Base-by-base conservation (phyloP, 2,888 invertebrate species). In the Alloscopus bannaensis region DNA sequence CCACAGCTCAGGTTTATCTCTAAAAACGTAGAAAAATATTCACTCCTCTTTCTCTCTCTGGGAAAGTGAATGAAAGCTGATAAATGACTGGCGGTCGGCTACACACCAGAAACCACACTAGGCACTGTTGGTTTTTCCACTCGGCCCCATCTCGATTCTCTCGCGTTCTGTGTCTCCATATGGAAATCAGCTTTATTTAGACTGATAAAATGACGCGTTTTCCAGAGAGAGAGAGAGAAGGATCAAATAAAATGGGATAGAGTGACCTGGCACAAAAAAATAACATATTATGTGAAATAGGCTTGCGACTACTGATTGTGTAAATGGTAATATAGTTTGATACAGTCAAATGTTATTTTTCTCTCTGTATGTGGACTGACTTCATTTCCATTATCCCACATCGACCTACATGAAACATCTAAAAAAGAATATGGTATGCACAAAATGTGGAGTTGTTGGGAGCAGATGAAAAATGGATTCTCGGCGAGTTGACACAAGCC, bases 391-490 rank as follows among this genome's bases (percentile, higher is more conserved):
- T 69, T 76, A 69, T 69, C 31, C n/a, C n/a, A n/a, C 59, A 59
- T 28, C 59, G 64, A 70, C 69, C 59, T 57, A 59, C 45, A 59
- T 59, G 69, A 59, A 55, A 18, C 8, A 28, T 36, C 6, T 36
- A 57, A 57, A 60, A 24, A 57, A 18, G 31, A 29, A 50, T 50
- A 57, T 6, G 52, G 24, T 55, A 2, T 26, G 28, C 45, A 45
- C 22, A 62, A 64, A 66, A 52, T 55, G 68, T 70, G 29, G 68
- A 69, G 62, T 47, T 83, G 83, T 85, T 86, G 86, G 29, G 68
- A 69, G 62, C 52, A 84, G 83, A 86, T 86, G 86, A 86, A 86
- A 86, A 86, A 86, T 86, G 86, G 84, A 85, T 84, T 83, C 77
- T 79, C 78, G 64, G 80, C 50, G 81, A 79, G 85, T 86, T 86